Conservation (phyloP, 1,140 invertebrate species). For the Euura saliciscinereae region DNA sequence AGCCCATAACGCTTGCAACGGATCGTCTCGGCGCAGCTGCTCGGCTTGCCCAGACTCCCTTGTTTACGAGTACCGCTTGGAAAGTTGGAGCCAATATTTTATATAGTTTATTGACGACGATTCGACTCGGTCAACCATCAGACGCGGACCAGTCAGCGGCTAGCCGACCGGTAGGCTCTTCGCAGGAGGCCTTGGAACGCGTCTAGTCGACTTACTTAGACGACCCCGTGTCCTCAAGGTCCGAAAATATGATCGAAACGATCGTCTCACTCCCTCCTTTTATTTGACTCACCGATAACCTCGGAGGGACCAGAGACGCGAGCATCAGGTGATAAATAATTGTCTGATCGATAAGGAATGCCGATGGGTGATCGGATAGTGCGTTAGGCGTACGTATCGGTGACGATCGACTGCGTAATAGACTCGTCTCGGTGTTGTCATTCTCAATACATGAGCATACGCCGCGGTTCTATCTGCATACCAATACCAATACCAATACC, state of each 20-base stretch:
- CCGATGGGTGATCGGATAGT: slow-evolving; percentile 48
- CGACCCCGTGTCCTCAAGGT: too few relatives aligned
- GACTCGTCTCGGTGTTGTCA: slow-evolving; percentile 45
- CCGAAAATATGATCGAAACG: too few relatives aligned
- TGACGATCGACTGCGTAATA: slow-evolving; percentile 46
- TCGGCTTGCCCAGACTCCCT: background rate
- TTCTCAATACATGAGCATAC: slow-evolving; percentile 25
- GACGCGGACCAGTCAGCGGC: background rate
- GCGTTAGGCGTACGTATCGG: slow-evolving; percentile 22
- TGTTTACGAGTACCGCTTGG: background rate
- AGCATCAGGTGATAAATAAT: slow-evolving; percentile 52
- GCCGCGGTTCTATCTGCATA: background rate
- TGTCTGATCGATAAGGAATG: slow-evolving; percentile 55
- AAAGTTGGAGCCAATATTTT: background rate
- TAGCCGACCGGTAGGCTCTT: background rate
- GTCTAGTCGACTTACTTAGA: too few relatives aligned
- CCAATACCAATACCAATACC: too few relatives aligned
- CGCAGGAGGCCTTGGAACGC: too few relatives aligned
- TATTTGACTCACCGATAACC: too few relatives aligned
- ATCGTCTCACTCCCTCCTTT: too few relatives aligned
- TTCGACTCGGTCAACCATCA: background rate
- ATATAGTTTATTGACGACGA: background rate
- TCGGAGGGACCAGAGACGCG: background rate
- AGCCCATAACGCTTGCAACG: background rate
- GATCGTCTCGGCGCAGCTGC: slow-evolving; percentile 14